Conservation (phyloP, 2,113 vertebrate species). For the Larimichthys polyactis region DNA sequence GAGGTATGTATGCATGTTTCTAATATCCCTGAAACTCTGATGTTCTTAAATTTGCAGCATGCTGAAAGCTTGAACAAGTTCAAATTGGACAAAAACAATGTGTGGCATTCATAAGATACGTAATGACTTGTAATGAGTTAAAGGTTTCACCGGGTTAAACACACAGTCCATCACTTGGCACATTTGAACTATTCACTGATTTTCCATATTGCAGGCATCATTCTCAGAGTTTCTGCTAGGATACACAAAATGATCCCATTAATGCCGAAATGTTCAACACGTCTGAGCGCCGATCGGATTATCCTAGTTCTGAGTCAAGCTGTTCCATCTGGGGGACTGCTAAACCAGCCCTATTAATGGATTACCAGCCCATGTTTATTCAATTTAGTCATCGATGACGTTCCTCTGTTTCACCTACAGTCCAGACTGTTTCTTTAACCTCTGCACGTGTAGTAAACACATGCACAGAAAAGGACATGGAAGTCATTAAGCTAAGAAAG, state of each 20-base stretch:
- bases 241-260: conserved; percentile 36
- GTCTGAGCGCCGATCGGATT: conserved; percentile 46
- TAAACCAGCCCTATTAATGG: conserved; percentile 38
- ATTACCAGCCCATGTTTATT: conserved; percentile 35
- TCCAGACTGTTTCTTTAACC: not conserved
- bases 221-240: not conserved
- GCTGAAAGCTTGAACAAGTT: not conserved
- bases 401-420: not conserved
- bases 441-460: not conserved
- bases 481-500: not conserved
- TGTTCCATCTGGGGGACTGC: conserved; percentile 49
- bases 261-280: conserved; percentile 18
- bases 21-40: not conserved
- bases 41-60: not conserved
- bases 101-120: not conserved
- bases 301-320: conserved; percentile 44
- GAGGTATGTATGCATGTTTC: too few species aligned
- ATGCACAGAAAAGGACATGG: not conserved
- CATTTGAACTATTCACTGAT: not conserved
- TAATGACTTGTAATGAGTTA: not conserved
- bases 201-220: not conserved
- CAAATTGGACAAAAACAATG: not conserved
- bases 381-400: conserved; percentile 9
- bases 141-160: not conserved
- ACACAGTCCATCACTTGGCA: not conserved